Evolutionary conservation across 2,113 vertebrate species (phyloP), one percentile per base, ranked within the genome.

Genomic region (Ailuropoda melanoleuca): DNA sequence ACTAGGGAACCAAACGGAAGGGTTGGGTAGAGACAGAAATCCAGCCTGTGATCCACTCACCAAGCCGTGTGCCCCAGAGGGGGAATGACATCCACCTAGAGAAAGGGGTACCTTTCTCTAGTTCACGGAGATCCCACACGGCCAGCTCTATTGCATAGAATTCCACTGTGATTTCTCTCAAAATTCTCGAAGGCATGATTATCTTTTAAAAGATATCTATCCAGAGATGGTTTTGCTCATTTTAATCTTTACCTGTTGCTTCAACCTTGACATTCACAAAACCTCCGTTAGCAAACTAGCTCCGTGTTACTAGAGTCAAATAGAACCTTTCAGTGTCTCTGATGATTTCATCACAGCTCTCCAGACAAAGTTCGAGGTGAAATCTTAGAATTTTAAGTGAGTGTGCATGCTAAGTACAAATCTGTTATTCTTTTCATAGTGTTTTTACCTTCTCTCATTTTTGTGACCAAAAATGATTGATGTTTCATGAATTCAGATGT

Each of bases 361-460:
- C 58, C 46, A 56, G 5, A 72, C 15, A 23, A 7, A 77, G 13
- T 39, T 92, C 81, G 9, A 97, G 96, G 56, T 21, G 95, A 95
- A 96, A 93, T 62, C n/a, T 64, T 95, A 95, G 60, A 55, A 56
- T 53, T 86, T 88, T 68, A 88, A 80, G 43, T 82, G 21, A 77
- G 14, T 24, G 3, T 90, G 50, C 74, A 34, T 68, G 26, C 21
- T 46, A 39, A 95, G 56, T 26, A 48, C 34, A 93, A 72, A 80
- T 74, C 18, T n/a, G 3, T 88, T 62, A 46, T 29, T 62, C 37
- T 78, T 55, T 43, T 94, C 53, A n/a, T 31, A 29, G 84, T 66
- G 37, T 84, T 94, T 87, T 31, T 74, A 15, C 12, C 78, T 8
- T 91, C 39, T 46, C 4, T 29, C 23, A 72, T 95, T 92, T 93